These are phyloP conservation scores for Petrolisthes manimaculis DNA, from an alignment of 2,888 invertebrate species.

Conservation along the genomic window DNA sequence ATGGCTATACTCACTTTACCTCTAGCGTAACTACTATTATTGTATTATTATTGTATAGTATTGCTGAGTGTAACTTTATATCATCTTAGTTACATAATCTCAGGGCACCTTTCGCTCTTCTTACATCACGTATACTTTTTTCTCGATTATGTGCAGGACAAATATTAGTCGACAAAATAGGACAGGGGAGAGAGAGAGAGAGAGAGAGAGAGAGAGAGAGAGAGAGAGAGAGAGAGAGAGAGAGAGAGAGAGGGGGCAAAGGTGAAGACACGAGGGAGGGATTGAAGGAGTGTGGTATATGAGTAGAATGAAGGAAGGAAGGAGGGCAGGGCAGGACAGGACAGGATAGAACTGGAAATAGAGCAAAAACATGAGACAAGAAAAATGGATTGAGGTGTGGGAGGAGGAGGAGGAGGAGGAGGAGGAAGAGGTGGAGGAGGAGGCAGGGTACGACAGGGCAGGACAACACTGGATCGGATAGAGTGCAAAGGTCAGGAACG, in stretches of 20 bases:
- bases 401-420: neutral
- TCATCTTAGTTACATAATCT: too few species aligned
- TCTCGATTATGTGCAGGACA: neutral
- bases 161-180: neutral
- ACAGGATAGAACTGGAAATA: neutral
- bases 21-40: too few species aligned
- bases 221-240: conserved; percentile 11
- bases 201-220: neutral
- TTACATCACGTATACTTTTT: too few species aligned
- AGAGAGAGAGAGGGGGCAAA: conserved; percentile 8
- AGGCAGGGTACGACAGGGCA: neutral
- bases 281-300: neutral
- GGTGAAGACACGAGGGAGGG: neutral
- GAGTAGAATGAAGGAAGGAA: neutral
- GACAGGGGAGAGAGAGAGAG: neutral
- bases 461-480: neutral
- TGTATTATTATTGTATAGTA: too few species aligned
- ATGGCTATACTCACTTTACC: too few species aligned
- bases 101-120: too few species aligned
- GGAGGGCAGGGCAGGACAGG: neutral
- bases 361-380: neutral
- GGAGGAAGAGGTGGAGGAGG: neutral
- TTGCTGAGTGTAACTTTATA: too few species aligned
- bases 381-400: neutral
- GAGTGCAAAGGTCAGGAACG: neutral